Conservation (phyloP, 1,140 invertebrate species). For the Proctacanthus coquilletti region DNA sequence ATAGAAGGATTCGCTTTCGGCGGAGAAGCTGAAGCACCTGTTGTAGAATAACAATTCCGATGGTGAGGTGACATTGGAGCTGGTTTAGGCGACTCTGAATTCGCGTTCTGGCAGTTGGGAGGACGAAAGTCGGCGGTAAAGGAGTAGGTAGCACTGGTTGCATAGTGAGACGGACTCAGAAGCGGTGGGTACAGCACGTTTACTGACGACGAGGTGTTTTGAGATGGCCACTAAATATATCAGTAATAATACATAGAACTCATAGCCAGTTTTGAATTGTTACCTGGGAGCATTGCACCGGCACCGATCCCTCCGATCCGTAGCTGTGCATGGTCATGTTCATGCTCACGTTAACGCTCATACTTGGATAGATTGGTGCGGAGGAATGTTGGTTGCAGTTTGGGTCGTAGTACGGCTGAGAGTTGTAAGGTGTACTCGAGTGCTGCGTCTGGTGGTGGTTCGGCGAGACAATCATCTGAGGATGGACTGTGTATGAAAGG, state of each 20-base stretch:
- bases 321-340: conserved; percentile 93
- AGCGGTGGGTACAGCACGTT: conserved; percentile 44
- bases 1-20: conserved; percentile 22
- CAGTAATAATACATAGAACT: neutral
- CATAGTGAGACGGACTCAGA: conserved; percentile 43
- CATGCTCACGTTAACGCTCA: conserved; percentile 95
- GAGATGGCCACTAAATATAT: conserved; percentile 38
- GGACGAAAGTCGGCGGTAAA: conserved; percentile 62
- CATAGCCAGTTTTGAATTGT: conserved; percentile 1
- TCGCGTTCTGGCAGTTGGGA: too few relatives aligned
- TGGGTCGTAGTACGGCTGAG: conserved; percentile 14
- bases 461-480: conserved; percentile 31
- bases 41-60: conserved; percentile 6
- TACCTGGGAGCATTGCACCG: conserved; percentile 46
- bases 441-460: conserved; percentile 18
- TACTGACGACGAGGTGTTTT: conserved; percentile 36
- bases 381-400: conserved; percentile 30
- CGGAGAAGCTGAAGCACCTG: conserved; percentile 12
- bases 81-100: too few relatives aligned
- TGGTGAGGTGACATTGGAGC: conserved; percentile 3
- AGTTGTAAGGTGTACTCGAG: conserved; percentile 11
- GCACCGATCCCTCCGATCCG: conserved; percentile 38
- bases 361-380: conserved; percentile 57
- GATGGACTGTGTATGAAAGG: conserved; percentile 35
- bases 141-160: conserved; percentile 50